Evolutionary conservation across 2,113 vertebrate species (phyloP), one percentile per base, ranked within the genome.

Genomic region (Gymnarchus niloticus): DNA sequence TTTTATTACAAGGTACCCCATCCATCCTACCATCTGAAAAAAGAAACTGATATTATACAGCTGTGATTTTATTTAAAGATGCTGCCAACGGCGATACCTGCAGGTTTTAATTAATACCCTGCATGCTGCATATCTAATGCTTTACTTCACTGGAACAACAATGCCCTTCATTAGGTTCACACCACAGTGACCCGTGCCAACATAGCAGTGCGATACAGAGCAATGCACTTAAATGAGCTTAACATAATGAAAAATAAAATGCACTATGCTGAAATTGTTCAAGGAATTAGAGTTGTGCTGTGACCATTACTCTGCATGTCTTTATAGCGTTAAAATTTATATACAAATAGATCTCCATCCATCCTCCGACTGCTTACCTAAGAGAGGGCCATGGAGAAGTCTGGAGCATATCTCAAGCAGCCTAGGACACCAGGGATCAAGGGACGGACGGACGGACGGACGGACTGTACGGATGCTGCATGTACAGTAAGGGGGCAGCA

Each of bases 81-180:
- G 83, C 10, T 81, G 52, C 78, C 65, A 54, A 17, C 61, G 84
- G 87, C 65, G 21, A 10, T 51, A 51, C 33, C 73, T 77, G 59
- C 52, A 77, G 73, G 84, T 41, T 84, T 81, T 87, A 85, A 87
- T 87, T 85, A 87, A 86, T 48, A 73, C 54, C 33, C 25, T 25
- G 33, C 1, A 33, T 77, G 48, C 48, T 81, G 65, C 78, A 82
- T 76, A 65, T 81, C 33, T 59, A 56, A 83, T 48, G 84, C 61
- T 48, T 25, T 28, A 81, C 69, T 85, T 61, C 17, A 52, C 8
- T 44, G 73, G 41, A 85, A 86, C 57, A 78, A 83, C 8, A 14
- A 52, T 56, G 78, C 57, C 57, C 80, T 37, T 76, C 21, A 85
- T 86, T 3, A 87, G 57, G 69, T 69, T 78, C n/a, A 28, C 61